Evolutionary conservation across 2,888 invertebrate species (phyloP).

Genomic region (Tenthredo livida): DNA sequence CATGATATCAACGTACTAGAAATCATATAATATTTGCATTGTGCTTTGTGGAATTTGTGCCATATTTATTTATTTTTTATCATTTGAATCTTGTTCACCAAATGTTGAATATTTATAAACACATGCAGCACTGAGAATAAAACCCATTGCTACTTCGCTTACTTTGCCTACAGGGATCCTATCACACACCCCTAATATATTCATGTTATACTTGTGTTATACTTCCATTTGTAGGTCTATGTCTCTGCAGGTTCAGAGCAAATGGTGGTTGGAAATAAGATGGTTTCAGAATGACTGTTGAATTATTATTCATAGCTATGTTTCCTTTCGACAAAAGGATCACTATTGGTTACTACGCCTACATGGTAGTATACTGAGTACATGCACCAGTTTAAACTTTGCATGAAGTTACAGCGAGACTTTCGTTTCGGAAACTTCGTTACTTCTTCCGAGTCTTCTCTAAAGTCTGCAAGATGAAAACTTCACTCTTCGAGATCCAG

Average conservation of each 20-base stretch:
- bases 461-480: not conserved
- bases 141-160: not conserved
- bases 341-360: not conserved
- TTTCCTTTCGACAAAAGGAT: not conserved
- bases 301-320: constrained; percentile 11
- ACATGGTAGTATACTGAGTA: not conserved
- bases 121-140: not conserved
- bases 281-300: not conserved
- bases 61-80: not conserved
- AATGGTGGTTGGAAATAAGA: not conserved
- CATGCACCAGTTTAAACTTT: not conserved
- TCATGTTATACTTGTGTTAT: not conserved
- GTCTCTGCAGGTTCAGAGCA: not conserved
- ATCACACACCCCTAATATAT: not conserved
- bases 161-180: not conserved
- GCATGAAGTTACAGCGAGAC: not conserved
- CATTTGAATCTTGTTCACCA: not conserved
- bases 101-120: not conserved
- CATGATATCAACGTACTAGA: not conserved
- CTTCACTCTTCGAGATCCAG: not conserved
- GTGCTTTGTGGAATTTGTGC: not conserved
- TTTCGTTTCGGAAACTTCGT: not conserved
- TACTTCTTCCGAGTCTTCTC: not conserved
- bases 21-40: too few species aligned
- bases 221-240: not conserved